Evolutionary conservation across 1,140 invertebrate species (phyloP).

Genomic region (Temnothorax longispinosus): DNA sequence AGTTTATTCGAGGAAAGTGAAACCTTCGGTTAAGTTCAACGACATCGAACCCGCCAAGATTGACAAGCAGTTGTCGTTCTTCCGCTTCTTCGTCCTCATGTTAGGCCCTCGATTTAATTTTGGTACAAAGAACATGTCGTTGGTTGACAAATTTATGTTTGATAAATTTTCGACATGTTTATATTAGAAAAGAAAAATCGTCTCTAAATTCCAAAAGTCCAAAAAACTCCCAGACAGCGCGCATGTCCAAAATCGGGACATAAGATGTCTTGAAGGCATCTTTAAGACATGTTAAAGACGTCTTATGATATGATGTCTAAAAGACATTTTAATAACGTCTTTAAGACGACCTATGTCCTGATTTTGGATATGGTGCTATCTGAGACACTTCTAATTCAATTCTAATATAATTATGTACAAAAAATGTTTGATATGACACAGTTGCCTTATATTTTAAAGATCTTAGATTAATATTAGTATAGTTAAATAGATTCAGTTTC

Average conservation of each 20-base stretch:
- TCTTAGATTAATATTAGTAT: background rate
- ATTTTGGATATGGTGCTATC: no score
- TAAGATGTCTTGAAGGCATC: no score
- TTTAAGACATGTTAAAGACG: no score
- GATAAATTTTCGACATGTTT: background rate
- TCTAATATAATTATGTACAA: background rate
- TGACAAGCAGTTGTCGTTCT: constrained; percentile 3
- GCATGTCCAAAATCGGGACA: no score
- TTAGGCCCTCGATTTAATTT: background rate
- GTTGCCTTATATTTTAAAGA: background rate
- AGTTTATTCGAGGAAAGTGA: constrained; percentile 71
- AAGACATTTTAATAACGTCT: no score
- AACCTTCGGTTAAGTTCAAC: constrained; percentile 72
- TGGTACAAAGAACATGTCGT: background rate
- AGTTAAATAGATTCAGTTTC: constrained; percentile 1
- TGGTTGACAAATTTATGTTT: background rate
- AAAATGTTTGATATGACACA: background rate
- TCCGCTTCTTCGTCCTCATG: background rate
- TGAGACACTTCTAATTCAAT: background rate
- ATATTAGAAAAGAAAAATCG: background rate
- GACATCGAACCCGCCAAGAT: constrained; percentile 52
- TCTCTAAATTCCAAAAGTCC: background rate
- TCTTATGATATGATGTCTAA: no score
- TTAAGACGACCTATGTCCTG: no score
- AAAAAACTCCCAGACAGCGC: background rate